Conservation (phyloP, 2,888 invertebrate species). For the Drosophila emarginata region DNA sequence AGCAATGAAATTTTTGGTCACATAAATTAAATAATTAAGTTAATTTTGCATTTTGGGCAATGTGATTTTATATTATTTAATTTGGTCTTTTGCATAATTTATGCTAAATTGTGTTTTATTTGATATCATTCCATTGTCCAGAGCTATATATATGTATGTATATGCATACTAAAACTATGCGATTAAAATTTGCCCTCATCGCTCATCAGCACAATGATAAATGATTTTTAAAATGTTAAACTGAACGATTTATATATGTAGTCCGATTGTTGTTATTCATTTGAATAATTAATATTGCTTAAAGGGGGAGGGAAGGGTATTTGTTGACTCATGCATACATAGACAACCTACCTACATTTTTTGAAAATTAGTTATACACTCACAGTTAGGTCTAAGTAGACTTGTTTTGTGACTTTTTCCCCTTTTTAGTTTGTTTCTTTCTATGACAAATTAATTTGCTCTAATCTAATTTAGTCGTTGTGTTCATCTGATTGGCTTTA, state of each 20-base stretch:
- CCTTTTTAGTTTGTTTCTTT: constrained; percentile 4
- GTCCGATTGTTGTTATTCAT: constrained; percentile 25
- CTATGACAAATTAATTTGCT: constrained; percentile 55
- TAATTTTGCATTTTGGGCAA: constrained; percentile 52
- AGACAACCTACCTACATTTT: constrained; percentile 11
- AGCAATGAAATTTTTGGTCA: constrained; percentile 34
- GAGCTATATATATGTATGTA: constrained; percentile 1
- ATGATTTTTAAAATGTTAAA: constrained; percentile 66
- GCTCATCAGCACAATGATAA: constrained; percentile 65
- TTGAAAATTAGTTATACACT: constrained; percentile 29
- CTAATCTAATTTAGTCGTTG: constrained; percentile 61
- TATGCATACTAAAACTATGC: constrained; percentile 14
- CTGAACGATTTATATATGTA: constrained; percentile 62
- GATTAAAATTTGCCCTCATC: constrained; percentile 30
- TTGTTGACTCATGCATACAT: constrained; percentile 35
- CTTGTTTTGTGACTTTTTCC: not conserved
- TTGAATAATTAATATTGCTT: constrained; percentile 63
- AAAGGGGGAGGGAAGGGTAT: not conserved
- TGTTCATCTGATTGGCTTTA: constrained; percentile 56
- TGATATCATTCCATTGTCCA: constrained; percentile 35
- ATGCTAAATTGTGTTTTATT: constrained; percentile 57
- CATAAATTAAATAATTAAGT: constrained; percentile 73
- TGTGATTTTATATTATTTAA: constrained; percentile 71
- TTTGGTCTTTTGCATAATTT: constrained; percentile 63
- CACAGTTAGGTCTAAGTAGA: not conserved